These are phyloP conservation scores for Anorthoa munda DNA, from an alignment of 2,888 invertebrate genomes.

Conservation along the genomic window DNA sequence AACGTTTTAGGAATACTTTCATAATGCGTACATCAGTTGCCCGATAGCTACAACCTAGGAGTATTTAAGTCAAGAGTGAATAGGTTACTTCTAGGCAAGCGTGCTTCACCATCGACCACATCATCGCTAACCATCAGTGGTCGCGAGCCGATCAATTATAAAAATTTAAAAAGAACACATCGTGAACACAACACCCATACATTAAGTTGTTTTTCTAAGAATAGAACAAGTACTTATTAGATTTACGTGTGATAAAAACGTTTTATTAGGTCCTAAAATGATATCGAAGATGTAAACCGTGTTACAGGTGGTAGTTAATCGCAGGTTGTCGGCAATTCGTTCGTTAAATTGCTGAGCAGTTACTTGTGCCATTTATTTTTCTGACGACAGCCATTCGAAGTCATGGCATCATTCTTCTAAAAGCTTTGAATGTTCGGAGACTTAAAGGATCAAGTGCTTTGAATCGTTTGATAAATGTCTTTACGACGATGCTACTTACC, in stretches of 20 bases:
- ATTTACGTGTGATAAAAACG: slow-evolving; percentile 56
- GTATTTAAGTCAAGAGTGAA: no score
- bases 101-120: no score
- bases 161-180: background rate
- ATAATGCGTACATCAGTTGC: no score
- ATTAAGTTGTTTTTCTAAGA: slow-evolving; percentile 32
- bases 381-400: slow-evolving; percentile 79
- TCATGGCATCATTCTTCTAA: slow-evolving; percentile 77
- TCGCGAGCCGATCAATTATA: no score
- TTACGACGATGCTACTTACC: slow-evolving; percentile 61
- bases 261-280: slow-evolving; percentile 74
- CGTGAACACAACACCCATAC: background rate
- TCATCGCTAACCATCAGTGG: no score
- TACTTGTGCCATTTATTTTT: slow-evolving; percentile 81
- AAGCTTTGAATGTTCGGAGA: slow-evolving; percentile 72
- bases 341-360: slow-evolving; percentile 75
- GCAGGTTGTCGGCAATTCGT: slow-evolving; percentile 76
- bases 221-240: slow-evolving; percentile 44
- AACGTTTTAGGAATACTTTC: no score
- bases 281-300: slow-evolving; percentile 72
- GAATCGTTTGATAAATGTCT: slow-evolving; percentile 80
- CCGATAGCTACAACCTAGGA: no score
- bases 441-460: slow-evolving; percentile 80
- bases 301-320: slow-evolving; percentile 72
- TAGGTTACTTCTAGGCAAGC: no score